Evolutionary conservation across 2,113 vertebrate genomes (phyloP), one percentile per base, ranked within the genome.

Genomic region (Arothron firmamentum): DNA sequence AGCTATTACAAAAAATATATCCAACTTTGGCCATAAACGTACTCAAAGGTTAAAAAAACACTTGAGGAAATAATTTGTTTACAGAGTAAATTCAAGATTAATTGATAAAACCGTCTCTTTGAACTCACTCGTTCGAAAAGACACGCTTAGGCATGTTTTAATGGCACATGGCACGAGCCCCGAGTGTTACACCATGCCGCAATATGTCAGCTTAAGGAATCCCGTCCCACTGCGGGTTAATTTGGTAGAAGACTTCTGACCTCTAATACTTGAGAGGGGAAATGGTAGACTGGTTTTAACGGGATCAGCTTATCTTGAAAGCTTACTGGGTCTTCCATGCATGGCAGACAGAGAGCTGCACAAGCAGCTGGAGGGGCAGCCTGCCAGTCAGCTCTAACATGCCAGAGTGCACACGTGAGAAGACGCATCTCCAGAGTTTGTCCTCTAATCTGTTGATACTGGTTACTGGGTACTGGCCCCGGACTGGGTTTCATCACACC

Each of bases 1-100:
- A 62, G 73, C 62, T 83, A 80, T 85, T 82, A 85, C 78, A 83
- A 86, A 82, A 83, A 82, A 85, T 78, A 88, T 81, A 86, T 74
- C 83, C 76, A 75, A 84, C 84, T 89, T 88, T 89, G 83, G 84
- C 83, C 81, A 63, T 82, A 68, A 85, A 71, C 72, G 34, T 71
- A 82, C 60, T 77, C 55, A 17, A 60, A 69, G 72, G 70, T 85
- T 79, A 80, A 84, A 81, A 47, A 47, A 87, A 79, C 72, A 68
- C 70, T 76, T 82, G 61, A 67, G 66, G 53, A 15, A 54, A 62
- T 53, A 56, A 57, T 70, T 63, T 74, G 80, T 80, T 83, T 84
- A 83, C 79, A 85, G 66, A 88, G 76, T 79, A 75, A 82, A 84
- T 84, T 80, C 66, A 84, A 78, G 51, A 81, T 75, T 52, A 77